These are phyloP conservation scores for Aphidius colemani DNA, from an alignment of 2,888 invertebrate species.

Conservation along the genomic window DNA sequence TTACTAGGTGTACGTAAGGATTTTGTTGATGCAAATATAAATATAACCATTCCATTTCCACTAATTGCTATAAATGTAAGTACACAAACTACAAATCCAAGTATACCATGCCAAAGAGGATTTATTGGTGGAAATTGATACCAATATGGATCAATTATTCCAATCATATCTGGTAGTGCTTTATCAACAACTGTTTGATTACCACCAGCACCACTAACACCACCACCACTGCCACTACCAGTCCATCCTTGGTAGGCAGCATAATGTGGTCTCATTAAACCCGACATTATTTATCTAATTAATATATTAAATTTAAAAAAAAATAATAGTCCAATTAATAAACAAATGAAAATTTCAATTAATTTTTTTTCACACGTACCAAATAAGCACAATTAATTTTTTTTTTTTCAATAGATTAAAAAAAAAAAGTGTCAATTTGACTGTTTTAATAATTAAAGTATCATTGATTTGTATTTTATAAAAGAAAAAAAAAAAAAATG, in stretches of 20 bases:
- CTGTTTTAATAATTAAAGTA: too few species aligned
- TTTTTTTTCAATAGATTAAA: too few species aligned
- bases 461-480: too few species aligned
- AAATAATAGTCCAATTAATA: not conserved
- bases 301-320: conserved; percentile 1
- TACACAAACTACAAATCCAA: conserved; percentile 78
- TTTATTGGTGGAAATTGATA: conserved; percentile 89
- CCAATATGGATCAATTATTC: conserved; percentile 80
- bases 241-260: conserved; percentile 51
- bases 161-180: conserved; percentile 73
- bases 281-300: conserved; percentile 51
- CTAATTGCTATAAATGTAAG: conserved; percentile 73
- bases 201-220: conserved; percentile 53
- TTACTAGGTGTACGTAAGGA: conserved; percentile 86
- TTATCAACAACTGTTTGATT: conserved; percentile 85
- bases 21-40: conserved; percentile 77
- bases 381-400: not conserved
- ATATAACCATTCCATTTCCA: conserved; percentile 77
- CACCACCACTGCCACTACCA: conserved; percentile 61
- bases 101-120: conserved; percentile 82
- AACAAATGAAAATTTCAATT: not conserved
- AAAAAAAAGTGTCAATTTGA: too few species aligned
- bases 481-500: not conserved
- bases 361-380: conserved; percentile 26
- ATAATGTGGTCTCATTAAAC: conserved; percentile 62